Evolutionary conservation across 2,888 invertebrate genomes (phyloP), one percentile per base, ranked within the genome.

Genomic region (Uropetala carovei): DNA sequence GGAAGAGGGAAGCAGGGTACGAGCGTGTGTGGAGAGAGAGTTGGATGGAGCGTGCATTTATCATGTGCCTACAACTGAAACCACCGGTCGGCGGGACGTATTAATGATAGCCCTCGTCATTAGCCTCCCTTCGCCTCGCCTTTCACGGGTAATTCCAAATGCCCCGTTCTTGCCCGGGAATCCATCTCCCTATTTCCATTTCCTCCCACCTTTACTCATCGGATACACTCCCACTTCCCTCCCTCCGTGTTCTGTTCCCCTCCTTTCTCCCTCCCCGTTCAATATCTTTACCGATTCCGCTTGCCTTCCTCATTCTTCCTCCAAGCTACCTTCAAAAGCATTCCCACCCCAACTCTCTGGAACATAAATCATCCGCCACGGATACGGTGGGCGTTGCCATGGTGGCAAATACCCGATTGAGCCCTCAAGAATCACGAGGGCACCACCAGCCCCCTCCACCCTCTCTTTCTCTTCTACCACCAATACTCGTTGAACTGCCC

Each of bases 31-130:
- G 16, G 16, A 60, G 30, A 59, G 27, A 9, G 89, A 64, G 89
- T 86, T 27, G 86, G 60, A 86, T 86, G 30, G 59, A 60, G 59
- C 60, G 60, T 89, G 89, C 89, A 89, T 89, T 89, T 89, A 89
- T 89, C 89, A 89, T 64, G 68, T 43, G 64, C 89, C 89, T 89
- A 89, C 89, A 68, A 89, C 89, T 68, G 89, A 89, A 89, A 89
- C 89, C 89, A 43, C 64, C 64, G 89, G 64, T 10, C 64, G 89
- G 43, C 18, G 43, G 89, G 89, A 64, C 89, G 89, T 89, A 89
- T 89, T 89, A 89, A 89, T 89, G 89, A 89, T 89, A 89, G 89
- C 89, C 68, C 89, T 89, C 89, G 89, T 89, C 89, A 89, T 89
- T 89, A 68, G 89, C 13, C 18, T 18, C 85, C 85, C 58, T 85